A percentile compares a stretch with the other conserved stretches of the same genome.
These are phyloP conservation scores for Mola mola DNA, from an alignment of 2,113 vertebrate species.

Conservation along the genomic window DNA sequence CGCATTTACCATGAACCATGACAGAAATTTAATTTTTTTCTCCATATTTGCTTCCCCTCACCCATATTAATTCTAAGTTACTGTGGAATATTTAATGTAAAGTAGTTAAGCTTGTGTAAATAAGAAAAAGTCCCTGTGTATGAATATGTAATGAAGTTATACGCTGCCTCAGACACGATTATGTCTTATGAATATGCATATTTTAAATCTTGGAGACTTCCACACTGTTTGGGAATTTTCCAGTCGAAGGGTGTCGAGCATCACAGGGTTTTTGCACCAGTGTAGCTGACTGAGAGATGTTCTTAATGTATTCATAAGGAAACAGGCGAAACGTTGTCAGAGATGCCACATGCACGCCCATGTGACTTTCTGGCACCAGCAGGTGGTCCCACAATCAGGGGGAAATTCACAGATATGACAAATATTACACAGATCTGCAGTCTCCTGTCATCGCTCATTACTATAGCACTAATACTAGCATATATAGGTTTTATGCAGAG, in stretches of 20 bases:
- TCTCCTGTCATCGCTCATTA: not conserved
- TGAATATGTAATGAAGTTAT: conserved; percentile 71
- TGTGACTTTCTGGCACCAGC: conserved; percentile 27
- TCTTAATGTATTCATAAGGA: conserved; percentile 26
- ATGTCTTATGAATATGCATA: conserved; percentile 66
- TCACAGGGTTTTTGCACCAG: conserved; percentile 9
- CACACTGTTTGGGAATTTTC: conserved; percentile 44
- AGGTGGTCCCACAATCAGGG: conserved; percentile 35
- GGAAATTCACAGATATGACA: conserved; percentile 23
- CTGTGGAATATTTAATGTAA: conserved; percentile 23
- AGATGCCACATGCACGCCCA: conserved; percentile 1
- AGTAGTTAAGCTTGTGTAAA: conserved; percentile 55
- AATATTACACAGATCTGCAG: conserved; percentile 11
- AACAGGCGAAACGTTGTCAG: conserved; percentile 26
- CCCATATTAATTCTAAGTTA: conserved; percentile 35
- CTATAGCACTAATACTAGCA: no score
- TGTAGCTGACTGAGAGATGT: conserved; percentile 24
- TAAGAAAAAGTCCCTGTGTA: conserved; percentile 44
- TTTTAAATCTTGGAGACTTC: conserved; percentile 50
- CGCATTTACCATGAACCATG: conserved; percentile 1
- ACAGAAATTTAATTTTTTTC: conserved; percentile 8
- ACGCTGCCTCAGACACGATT: conserved; percentile 33
- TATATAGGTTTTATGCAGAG: no score
- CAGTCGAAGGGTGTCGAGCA: conserved; percentile 24
- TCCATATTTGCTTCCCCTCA: conserved; percentile 6